Evolutionary conservation across 2,888 invertebrate genomes (phyloP), one percentile per base, ranked within the genome.

Genomic region (Polydrusus cervinus): DNA sequence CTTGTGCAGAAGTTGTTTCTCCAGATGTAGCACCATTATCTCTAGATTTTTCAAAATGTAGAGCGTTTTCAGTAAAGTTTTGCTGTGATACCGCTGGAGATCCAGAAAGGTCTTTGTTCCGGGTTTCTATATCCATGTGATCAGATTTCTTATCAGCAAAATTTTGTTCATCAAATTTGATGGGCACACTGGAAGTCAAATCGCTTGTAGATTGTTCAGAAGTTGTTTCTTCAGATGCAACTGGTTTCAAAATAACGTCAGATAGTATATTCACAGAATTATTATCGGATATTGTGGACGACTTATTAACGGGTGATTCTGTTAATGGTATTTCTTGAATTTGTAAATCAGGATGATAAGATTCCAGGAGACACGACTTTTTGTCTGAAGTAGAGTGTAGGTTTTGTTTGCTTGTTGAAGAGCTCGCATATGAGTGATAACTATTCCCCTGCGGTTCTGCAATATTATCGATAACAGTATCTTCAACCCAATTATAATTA

Each of bases 161-260:
- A 47, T 47, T 16, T 5, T 47, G 16, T 47, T 16, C 10, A 47
- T 47, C 47, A 47, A 1, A 47, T 16, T 47, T 9, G 16, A 47
- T 47, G 3, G 47, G 47, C 47, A 47, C 14, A 47, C 3, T 47
- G 16, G 47, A 47, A 16, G 16, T 47, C 16, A 47, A 47, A 14
- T 16, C 16, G 16, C 47, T 14, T 5, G 14, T 47, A 47, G n/a
- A 16, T 14, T 47, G 47, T 47, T 3, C 14, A 16, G 47, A 47
- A 47, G 16, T 16, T 16, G 47, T 47, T n/a, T 47, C 47, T 9
- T 9, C 47, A 47, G 47, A 43, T 43, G 43, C 13, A 43, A 13
- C 43, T 43, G 43, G 47, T 47, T 16, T 47, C 9, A 47, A 47
- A 47, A 47, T 3, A 47, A 16, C 47, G 47, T 47, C 47, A n/a